phyloP scores from a whole-genome alignment of 2,797 vertebrate species.

The Cossypha dichroa region DNA sequence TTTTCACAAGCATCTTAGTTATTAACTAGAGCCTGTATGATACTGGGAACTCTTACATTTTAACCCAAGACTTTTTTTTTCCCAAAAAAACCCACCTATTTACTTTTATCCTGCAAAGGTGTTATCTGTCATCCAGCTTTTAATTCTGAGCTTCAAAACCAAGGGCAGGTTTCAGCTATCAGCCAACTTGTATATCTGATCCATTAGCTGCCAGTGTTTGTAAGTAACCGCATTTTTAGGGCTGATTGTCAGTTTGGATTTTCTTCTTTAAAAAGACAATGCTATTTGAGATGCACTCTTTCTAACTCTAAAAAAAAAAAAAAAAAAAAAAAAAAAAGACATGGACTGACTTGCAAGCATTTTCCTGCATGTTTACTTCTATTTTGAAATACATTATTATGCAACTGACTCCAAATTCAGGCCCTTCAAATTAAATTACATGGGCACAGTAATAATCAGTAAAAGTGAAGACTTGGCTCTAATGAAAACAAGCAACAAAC shows the following conservation, averaged over 20 bases:
- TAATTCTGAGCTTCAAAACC: background rate
- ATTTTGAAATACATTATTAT: background rate
- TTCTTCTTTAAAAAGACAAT: background rate
- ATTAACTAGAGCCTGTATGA: background rate
- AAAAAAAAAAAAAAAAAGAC: background rate
- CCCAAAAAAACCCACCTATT: accelerated
- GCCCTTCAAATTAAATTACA: background rate
- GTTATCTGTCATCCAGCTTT: background rate
- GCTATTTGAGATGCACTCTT: background rate
- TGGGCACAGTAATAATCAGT: background rate
- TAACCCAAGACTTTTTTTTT: background rate
- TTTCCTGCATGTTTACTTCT: background rate
- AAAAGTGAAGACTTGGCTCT: background rate
- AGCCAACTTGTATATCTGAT: background rate
- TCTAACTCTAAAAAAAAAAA: background rate
- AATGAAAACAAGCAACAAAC: background rate
- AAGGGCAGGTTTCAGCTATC: background rate
- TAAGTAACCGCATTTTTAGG: background rate
- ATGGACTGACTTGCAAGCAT: background rate
- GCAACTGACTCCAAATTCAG: background rate
- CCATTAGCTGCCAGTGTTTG: background rate
- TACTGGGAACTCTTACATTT: background rate
- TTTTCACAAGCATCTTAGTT: background rate
- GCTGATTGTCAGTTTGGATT: background rate
- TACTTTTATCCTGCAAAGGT: background rate